Evolutionary conservation across 2,797 vertebrate genomes (phyloP), one percentile per base, ranked within the genome.

Genomic region (Halcyon badia): DNA sequence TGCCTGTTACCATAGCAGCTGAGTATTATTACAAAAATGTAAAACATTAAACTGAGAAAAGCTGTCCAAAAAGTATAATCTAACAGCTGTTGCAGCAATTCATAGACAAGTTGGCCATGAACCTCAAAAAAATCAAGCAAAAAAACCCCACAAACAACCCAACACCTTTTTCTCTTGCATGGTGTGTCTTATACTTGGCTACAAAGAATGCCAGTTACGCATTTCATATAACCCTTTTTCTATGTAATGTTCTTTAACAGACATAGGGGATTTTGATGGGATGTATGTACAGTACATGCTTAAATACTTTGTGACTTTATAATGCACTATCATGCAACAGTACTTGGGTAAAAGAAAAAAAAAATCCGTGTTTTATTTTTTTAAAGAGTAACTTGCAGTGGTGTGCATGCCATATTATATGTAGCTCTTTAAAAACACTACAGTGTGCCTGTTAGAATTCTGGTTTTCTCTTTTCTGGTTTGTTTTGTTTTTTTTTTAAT

Each of bases 241-340:
- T 58, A 3, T 37, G 31, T 79, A 12, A 2, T 35, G 2, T 49
- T 64, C 22, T 60, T 65, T 7, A 86, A 66, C 19, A 65, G 42
- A 14, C 11, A 3, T 26, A 11, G 30, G 9, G 17, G 0, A 0
- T 33, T 61, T 94, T 79, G n/a, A 8, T 69, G 41, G 42, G 9
- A 11, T 78, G 3, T 31, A 5, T 21, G 26, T 66, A 19, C 10
- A 35, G 28, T 21, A 14, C 28, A 9, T 5, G 2, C 21, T 80
- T 71, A 57, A 79, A 58, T 61, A 58, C 6, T 89, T 65, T 10
- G 14, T 61, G 10, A 66, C 31, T 91, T 91, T 22, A 33, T 49
- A 35, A 19, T 56, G 10, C 3, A 4, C 16, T n/a, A 4, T 78
- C 42, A 46, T 8, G 5, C 2, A 1, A 13, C 5, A 42, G 39